These are phyloP conservation scores for Lissocephala sabroskyi DNA, from an alignment of 2,888 invertebrate species.

Conservation along the genomic window DNA sequence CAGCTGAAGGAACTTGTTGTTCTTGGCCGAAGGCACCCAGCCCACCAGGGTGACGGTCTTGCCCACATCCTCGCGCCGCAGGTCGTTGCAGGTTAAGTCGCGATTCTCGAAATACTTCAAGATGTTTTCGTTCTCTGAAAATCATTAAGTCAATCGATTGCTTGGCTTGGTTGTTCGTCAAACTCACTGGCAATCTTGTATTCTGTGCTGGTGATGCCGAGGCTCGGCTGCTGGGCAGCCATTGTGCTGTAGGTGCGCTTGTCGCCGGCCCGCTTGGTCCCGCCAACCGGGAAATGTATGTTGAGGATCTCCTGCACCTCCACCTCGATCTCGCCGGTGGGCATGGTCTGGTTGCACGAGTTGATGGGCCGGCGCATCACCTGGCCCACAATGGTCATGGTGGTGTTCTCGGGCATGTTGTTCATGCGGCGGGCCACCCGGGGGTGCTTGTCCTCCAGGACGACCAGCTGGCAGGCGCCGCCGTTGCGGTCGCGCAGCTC, in stretches of 20 bases:
- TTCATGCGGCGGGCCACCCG: constrained; percentile 70
- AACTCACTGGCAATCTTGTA: constrained; percentile 71
- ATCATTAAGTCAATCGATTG: background rate
- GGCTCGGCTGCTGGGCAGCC: constrained; percentile 51
- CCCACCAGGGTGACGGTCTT: constrained; percentile 69
- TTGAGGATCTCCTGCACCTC: constrained; percentile 70
- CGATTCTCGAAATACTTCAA: constrained; percentile 72
- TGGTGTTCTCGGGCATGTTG: constrained; percentile 72
- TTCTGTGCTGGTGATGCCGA: constrained; percentile 72
- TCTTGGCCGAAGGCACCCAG: constrained; percentile 69
- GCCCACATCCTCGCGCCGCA: constrained; percentile 68
- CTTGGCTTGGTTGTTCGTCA: background rate
- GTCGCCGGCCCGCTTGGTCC: constrained; percentile 58
- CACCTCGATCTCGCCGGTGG: constrained; percentile 72
- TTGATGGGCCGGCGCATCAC: constrained; percentile 68
- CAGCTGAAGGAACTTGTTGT: constrained; percentile 71
- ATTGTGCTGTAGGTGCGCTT: constrained; percentile 71
- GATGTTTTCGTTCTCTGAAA: constrained; percentile 67
- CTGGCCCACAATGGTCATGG: constrained; percentile 69
- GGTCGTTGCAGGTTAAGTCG: constrained; percentile 71
- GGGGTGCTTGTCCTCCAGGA: constrained; percentile 69
- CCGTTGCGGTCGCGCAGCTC: constrained; percentile 78
- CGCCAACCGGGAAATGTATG: constrained; percentile 53
- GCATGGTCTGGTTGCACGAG: constrained; percentile 71
- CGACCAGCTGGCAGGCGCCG: constrained; percentile 77